These are phyloP conservation scores for Automeris io DNA, from an alignment of 2,888 invertebrate genomes.

Conservation along the genomic window DNA sequence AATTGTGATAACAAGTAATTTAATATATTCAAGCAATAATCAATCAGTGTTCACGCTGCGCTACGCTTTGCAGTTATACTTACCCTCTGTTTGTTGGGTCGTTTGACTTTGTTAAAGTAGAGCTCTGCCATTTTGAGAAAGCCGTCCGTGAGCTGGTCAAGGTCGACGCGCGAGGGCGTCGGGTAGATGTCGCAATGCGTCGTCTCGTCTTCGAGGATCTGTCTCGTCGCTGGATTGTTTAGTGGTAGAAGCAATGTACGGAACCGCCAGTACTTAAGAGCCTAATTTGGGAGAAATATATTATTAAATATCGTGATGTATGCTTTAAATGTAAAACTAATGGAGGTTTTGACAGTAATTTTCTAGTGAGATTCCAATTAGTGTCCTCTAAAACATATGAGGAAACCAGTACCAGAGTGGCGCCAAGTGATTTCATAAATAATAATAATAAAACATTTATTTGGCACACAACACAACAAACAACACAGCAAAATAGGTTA, in stretches of 20 bases:
- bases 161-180: constrained; percentile 76
- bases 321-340: too few relatives aligned
- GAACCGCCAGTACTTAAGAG: constrained; percentile 93
- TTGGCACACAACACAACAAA: too few relatives aligned
- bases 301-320: too few relatives aligned
- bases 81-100: constrained; percentile 89
- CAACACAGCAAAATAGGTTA: too few relatives aligned
- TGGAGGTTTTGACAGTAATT: too few relatives aligned
- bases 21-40: constrained; percentile 1
- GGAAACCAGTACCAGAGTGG: too few relatives aligned
- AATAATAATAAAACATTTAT: too few relatives aligned
- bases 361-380: too few relatives aligned
- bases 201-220: constrained; percentile 83
- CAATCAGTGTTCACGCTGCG: not conserved
- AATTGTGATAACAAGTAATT: not conserved
- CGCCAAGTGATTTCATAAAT: too few relatives aligned
- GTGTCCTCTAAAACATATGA: too few relatives aligned
- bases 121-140: constrained; percentile 90
- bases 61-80: constrained; percentile 36
- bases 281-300: constrained; percentile 57
- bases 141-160: constrained; percentile 82
- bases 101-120: constrained; percentile 92
- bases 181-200: constrained; percentile 90
- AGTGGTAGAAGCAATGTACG: constrained; percentile 92
- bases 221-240: constrained; percentile 86